A percentile compares a stretch with the other conserved stretches of the same genome.
Evolutionary conservation across 2,888 invertebrate genomes (phyloP).

Genomic region (Agrochola circellaris): DNA sequence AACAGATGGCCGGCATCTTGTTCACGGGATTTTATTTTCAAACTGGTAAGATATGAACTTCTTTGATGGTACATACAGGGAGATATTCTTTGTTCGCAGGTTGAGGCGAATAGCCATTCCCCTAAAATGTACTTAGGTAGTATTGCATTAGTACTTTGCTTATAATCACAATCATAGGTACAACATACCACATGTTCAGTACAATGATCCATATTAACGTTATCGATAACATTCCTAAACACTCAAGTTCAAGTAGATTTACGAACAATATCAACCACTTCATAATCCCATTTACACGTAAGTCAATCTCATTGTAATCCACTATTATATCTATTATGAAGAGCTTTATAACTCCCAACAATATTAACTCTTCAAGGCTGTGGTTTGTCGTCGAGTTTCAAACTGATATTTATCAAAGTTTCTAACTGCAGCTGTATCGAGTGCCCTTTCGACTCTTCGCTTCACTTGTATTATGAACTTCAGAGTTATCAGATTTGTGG

Average conservation of each 20-base stretch:
- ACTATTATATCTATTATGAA: not conserved
- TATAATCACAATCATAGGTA: not conserved
- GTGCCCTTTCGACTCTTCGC: conserved; percentile 8
- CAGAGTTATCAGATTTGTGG: not conserved
- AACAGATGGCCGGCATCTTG: too few relatives aligned
- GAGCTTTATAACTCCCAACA: not conserved
- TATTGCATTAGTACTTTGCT: not conserved
- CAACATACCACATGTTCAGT: not conserved
- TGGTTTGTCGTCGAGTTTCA: conserved; percentile 2
- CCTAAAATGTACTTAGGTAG: not conserved
- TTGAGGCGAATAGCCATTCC: not conserved
- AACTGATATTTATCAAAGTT: conserved; percentile 27
- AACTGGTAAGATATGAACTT: too few relatives aligned
- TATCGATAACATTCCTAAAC: not conserved
- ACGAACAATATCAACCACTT: conserved; percentile 15
- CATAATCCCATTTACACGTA: not conserved
- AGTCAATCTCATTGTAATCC: conserved; percentile 10
- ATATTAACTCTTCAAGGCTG: not conserved
- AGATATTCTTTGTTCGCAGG: not conserved
- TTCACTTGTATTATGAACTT: not conserved
- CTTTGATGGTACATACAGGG: not conserved
- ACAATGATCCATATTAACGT: not conserved
- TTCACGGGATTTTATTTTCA: too few relatives aligned
- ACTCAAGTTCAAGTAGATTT: conserved; percentile 11
- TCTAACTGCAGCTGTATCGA: conserved; percentile 3